A percentile compares a stretch with the other conserved stretches of the same genome.
Evolutionary conservation across 1,140 invertebrate genomes (phyloP).

Genomic region (Pectinophora gossypiella): DNA sequence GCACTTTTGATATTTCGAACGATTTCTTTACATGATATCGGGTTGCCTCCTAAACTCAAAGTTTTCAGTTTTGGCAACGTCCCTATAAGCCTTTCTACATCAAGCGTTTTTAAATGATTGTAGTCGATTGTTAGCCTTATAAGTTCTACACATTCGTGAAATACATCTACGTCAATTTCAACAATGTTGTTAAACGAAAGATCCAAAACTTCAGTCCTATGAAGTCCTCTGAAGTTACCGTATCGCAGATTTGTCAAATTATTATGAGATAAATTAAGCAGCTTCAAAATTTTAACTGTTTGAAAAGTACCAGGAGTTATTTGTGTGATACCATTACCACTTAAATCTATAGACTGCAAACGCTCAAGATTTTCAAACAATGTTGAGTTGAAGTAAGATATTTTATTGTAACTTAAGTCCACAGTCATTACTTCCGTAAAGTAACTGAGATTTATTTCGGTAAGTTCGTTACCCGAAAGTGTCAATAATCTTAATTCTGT

Average conservation of each 20-base stretch:
- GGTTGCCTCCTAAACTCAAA: slow-evolving; percentile 57
- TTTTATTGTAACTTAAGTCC: slow-evolving; percentile 40
- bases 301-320: slow-evolving; percentile 51
- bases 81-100: slow-evolving; percentile 36
- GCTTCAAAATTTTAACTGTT: slow-evolving; percentile 41
- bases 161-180: slow-evolving; percentile 42
- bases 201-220: slow-evolving; percentile 44
- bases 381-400: slow-evolving; percentile 30
- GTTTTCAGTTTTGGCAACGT: slow-evolving; percentile 33
- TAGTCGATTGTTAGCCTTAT: slow-evolving; percentile 50
- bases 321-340: slow-evolving; percentile 36
- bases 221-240: slow-evolving; percentile 46
- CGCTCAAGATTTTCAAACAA: slow-evolving; percentile 31
- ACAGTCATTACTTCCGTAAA: slow-evolving; percentile 40
- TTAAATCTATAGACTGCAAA: slow-evolving; percentile 45
- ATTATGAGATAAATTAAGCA: slow-evolving; percentile 54
- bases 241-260: slow-evolving; percentile 35
- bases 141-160: slow-evolving; percentile 50
- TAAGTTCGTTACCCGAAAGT: slow-evolving; percentile 40
- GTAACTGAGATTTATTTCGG: slow-evolving; percentile 34
- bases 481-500: slow-evolving; percentile 29
- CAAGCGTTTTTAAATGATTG: slow-evolving; percentile 42
- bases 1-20: slow-evolving; percentile 34
- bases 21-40: slow-evolving; percentile 49
- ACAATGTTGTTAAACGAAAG: slow-evolving; percentile 46